Base-by-base conservation (phyloP, 1,140 invertebrate genomes). In the Pogonomyrmex californicus region DNA sequence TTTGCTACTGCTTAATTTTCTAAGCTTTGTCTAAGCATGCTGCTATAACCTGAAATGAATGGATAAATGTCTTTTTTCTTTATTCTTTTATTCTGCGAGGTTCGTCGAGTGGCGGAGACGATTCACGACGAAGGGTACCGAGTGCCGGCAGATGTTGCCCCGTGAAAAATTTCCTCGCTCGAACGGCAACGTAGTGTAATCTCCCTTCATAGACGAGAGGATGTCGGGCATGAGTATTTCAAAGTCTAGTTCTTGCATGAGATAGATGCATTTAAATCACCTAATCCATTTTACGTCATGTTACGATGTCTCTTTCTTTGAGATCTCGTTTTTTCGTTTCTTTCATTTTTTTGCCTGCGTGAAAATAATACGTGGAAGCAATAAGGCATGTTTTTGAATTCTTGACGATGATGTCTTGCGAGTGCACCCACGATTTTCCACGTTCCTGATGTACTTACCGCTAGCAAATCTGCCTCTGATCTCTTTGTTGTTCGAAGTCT, bases 101-200 rank as follows among this genome's bases (percentile, higher is more conserved):
- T 54, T 41, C 14, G 77, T 23, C 47, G 47, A 17, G 23, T 23
- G 23, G 23, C 30, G 30, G 12, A 17, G 30, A 17, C 41, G 60
- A 23, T 12, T 44, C 56, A 56, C 10, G 33, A 33, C 36, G 71
- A 75, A 75, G 75, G 82, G 68, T 58, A 73, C 33, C 87, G 76
- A 60, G 68, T 89, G 81, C 49, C 41, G 68, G 60, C 87, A 88
- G 87, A 89, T 89, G 88, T 86, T 88, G 41, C 68, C 56, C 7
- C 9, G 81, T 88, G 88, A 89, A 88, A 88, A 86, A 88, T 89
- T 85, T 17, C 73, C 49, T 89, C 65, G 60, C 68, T 81, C 68
- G 47, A 79, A 44, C 66, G 44, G 33, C 54, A 77, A 70, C 60
- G 68, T 17, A 38, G 47, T 38, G 82, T 77, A 86, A 86, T 86